Base-by-base conservation (phyloP, 2,888 invertebrate genomes). In the Eupeodes luniger region DNA sequence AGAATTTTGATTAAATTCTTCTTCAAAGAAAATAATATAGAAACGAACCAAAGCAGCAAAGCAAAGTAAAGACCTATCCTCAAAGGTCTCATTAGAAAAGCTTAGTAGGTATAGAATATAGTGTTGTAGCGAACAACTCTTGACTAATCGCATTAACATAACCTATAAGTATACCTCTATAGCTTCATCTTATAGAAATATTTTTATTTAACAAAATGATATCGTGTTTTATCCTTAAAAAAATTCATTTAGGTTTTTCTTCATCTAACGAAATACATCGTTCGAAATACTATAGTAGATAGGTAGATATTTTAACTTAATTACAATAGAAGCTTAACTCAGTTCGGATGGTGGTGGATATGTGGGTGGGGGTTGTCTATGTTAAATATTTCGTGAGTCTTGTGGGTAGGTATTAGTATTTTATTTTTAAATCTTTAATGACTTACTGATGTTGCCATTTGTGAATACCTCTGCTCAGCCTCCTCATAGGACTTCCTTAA, bases 351-450 rank as follows among this genome's bases (percentile, higher is more conserved):
- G 40, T 7, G 5, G 40, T 40, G 40, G 40, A 9, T 40, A 40
- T 40, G 40, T 40, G 36, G 36, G 36, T 36, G 27, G 27, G 27
- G 27, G 27, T 12, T 57, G 27, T 5, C 2, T 19, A 57, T 57
- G 27, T 57, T 57, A 2, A 27, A 14, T 34, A 57, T 57, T 57
- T 57, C 34, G 14, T 57, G 57, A 57, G 7, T 14, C 27, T 27
- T 27, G 27, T 14, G 6, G 34, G 27, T 3, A 27, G 14, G 14
- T 14, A 1, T 57, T 27, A 5, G 4, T 1, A 5, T 40, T 40
- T 40, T 40, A 40, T 44, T 27, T 64, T 64, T 64, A 19, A 64
- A 64, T 64, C 64, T 19, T 64, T 47, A 64, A 64, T 64, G n/a
- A 12, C 47, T 64, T 19, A 11, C 64, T 64, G 44, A 64, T 64